Evolutionary conservation across 2,888 invertebrate species (phyloP), one percentile per base, ranked within the genome.

Genomic region (Rotaria magnacalcarata): DNA sequence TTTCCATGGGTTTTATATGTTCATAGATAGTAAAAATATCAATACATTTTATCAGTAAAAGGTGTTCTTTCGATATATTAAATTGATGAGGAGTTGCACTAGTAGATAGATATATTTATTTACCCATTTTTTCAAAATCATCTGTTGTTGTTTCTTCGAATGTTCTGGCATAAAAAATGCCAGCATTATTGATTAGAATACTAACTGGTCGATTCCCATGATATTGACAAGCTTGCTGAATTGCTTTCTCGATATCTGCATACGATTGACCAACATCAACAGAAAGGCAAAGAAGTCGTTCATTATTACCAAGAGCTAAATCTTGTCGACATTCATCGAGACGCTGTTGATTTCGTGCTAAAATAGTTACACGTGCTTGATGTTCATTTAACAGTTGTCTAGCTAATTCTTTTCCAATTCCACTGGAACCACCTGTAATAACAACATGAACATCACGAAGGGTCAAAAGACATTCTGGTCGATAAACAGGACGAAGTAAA

Each of bases 131-230:
- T 89, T 92, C 90, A 88, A 93, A 92, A 87, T 93, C 92, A 52
- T 93, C 92, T 0, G 93, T 91, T 6, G 94, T 91, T 87, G 94
- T 93, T 88, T 96, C 94, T 90, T 96, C 96, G 89, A 95, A 93
- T 89, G 93, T 93, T 1, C 94, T 94, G 91, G 95, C 94, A 86
- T 94, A 93, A 21, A 96, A 90, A 85, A 90, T 91, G 6, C 99
- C 99, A 84, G 97, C 98, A 92, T 96, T 97, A 90, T 97, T 97
- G 1, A 97, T 93, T 43, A 99, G 92, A 93, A 97, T 94, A 90
- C 94, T 95, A 89, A 98, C 94, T 0, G 95, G 94, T 43, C 47
- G 47, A n/a, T 80, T 47, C 0, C 47, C 47, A 80, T 80, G 80
- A 80, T 80, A n/a, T 5, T 47, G 80, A 47, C 47, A 47, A 10